Percentiles rank a stretch among this genome's conserved stretches.
Evolutionary conservation across 2,888 invertebrate species (phyloP).

Genomic region (Pyrocoelia pectoralis): DNA sequence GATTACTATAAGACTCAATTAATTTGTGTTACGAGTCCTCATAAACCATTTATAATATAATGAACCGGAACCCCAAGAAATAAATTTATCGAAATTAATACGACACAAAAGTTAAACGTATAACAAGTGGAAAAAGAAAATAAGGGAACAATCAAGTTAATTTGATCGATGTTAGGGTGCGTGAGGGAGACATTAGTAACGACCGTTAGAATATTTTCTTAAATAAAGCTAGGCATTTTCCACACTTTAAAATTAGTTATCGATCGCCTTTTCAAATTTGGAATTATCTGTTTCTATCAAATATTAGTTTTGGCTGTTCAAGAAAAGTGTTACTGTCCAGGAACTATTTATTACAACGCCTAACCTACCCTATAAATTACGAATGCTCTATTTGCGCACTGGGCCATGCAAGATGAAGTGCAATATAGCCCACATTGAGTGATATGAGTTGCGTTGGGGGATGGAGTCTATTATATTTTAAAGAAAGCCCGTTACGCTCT

Average conservation of each 20-base stretch:
- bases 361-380: constrained; percentile 41
- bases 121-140: constrained; percentile 31
- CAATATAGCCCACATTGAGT: constrained; percentile 42
- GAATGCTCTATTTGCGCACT: constrained; percentile 47
- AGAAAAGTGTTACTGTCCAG: constrained; percentile 11
- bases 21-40: too few species aligned
- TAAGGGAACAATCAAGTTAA: constrained; percentile 34
- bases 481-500: constrained; percentile 47
- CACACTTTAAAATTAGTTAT: not conserved
- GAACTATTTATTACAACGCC: constrained; percentile 32
- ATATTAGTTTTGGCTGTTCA: constrained; percentile 36
- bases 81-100: constrained; percentile 25
- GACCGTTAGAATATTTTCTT: not conserved
- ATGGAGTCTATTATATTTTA: constrained; percentile 48
- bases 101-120: constrained; percentile 3
- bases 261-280: not conserved
- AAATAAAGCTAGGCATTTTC: not conserved
- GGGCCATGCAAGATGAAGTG: constrained; percentile 51
- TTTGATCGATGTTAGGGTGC: constrained; percentile 20
- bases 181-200: constrained; percentile 30
- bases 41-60: too few species aligned
- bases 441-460: constrained; percentile 39
- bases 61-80: not conserved
- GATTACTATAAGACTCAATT: too few species aligned
- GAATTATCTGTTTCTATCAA: constrained; percentile 29